These are phyloP conservation scores for Diadema setosum DNA, from an alignment of 35 echinoderm and acorn worm species.

Conservation along the genomic window DNA sequence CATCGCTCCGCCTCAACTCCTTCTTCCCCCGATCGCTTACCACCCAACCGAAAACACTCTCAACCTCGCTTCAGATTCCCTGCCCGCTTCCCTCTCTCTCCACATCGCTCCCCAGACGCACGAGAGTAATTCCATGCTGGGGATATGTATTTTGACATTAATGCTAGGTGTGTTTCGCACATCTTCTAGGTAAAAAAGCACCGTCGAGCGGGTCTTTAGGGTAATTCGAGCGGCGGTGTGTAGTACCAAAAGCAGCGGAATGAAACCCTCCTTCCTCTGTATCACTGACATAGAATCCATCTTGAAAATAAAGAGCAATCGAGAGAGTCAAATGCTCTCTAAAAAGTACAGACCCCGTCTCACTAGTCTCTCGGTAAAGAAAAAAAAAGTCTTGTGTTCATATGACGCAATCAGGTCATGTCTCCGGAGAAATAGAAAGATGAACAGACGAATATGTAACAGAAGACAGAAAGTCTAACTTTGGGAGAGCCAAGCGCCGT, in stretches of 20 bases:
- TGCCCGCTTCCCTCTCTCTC: not conserved
- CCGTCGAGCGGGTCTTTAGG: not conserved
- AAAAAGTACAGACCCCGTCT: slow-evolving; percentile 12
- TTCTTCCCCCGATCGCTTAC: not conserved
- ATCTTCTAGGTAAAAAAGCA: slow-evolving; percentile 2
- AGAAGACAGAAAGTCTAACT: too few relatives aligned
- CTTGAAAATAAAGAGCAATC: not conserved
- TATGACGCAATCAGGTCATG: not conserved
- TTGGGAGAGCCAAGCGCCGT: too few relatives aligned
- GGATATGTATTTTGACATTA: slow-evolving; percentile 17
- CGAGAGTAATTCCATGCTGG: slow-evolving; percentile 15
- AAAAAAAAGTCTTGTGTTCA: not conserved
- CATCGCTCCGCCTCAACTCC: not conserved
- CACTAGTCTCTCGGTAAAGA: not conserved
- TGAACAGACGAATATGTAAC: too few relatives aligned
- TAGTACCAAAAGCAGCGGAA: slow-evolving; percentile 14
- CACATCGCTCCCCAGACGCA: not conserved
- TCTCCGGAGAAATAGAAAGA: not conserved
- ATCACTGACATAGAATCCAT: not conserved
- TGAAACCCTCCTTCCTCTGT: not conserved
- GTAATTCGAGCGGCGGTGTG: slow-evolving; percentile 7
- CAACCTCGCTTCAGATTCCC: not conserved
- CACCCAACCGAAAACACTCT: slow-evolving; percentile 13
- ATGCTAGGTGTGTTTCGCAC: slow-evolving; percentile 11
- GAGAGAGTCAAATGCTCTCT: slow-evolving; percentile 5